These are phyloP conservation scores for Rhinolophus sinicus DNA, from an alignment of 2,113 vertebrate species.

Conservation along the genomic window DNA sequence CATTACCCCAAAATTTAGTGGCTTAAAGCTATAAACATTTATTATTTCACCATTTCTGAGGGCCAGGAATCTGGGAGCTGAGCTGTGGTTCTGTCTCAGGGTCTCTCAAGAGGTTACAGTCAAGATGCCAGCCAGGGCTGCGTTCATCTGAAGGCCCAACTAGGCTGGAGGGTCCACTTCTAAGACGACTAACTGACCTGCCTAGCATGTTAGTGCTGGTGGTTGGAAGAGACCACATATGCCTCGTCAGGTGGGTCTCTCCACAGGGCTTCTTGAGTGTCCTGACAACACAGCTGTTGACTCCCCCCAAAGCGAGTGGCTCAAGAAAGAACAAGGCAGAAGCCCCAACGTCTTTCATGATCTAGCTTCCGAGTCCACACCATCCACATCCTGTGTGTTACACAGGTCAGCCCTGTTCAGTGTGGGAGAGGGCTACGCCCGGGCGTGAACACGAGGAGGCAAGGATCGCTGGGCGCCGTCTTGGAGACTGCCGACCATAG, in stretches of 20 bases:
- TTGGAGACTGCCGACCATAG: background rate
- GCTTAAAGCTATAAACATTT: background rate
- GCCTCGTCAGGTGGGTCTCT: background rate
- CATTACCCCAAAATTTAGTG: background rate
- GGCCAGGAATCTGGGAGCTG: background rate
- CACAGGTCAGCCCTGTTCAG: background rate
- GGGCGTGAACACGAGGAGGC: background rate
- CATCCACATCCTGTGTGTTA: background rate
- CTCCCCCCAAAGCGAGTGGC: background rate
- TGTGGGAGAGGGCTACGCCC: background rate
- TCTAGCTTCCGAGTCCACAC: background rate
- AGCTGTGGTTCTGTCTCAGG: background rate
- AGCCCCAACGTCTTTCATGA: background rate
- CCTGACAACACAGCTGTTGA: background rate
- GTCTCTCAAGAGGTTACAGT: background rate
- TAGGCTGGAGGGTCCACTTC: background rate
- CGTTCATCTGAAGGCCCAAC: background rate
- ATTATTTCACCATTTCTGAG: background rate
- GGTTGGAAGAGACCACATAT: no score
- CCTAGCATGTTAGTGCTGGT: background rate
- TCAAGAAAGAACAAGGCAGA: background rate
- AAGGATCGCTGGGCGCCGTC: rapidly evolving
- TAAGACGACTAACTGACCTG: background rate
- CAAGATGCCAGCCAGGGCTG: background rate
- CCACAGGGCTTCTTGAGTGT: background rate